Base-by-base conservation (phyloP, 2,113 vertebrate species). In the Elaphurus davidianus region DNA sequence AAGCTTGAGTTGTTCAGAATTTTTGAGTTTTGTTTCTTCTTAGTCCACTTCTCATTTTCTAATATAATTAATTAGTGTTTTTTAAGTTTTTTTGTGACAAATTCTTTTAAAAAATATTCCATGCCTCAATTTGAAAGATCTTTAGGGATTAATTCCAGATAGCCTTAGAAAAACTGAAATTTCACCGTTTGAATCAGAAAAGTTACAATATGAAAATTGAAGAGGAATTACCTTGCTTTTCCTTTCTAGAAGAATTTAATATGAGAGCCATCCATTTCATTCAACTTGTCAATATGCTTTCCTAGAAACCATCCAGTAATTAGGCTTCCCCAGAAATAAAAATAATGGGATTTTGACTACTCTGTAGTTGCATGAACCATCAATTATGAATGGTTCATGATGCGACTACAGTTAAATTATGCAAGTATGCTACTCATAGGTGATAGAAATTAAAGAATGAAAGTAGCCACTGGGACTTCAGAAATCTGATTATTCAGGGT, bases 361-460 rank as follows among this genome's bases (percentile, higher is more conserved):
- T 57, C 9, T 91, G 40, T n/a, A 59, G 74, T 71, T 79, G 27
- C 7, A 84, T 93, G 55, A 92, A 92, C 62, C 92, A 67, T 97
- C 91, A 90, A 33, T 60, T 96, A 83, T 83, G 59, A 96, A 94
- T 90, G 85, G 30, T 8, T 92, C 1, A 13, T 47, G 21, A 54
- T 86, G 54, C 8, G 28, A 67, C 60, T 84, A 28, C 16, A 85
- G 45, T 78, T 92, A 96, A 86, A 94, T 96, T 94, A 59, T 47
- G 19, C 27, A 36, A 78, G 25, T 92, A 25, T 84, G 17, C 43
- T 92, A 79, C 36, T 85, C 36, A 92, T 25, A 87, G 47, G 13
- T 83, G 47, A 96, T 62, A 92, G 36, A 92, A 96, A 86, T 91
- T 27, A 60, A 96, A 90, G 60, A 92, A 87, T 94, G 21, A 57